phyloP scores from a whole-genome alignment of 1,140 invertebrate genomes.

The Papilio dardanus region DNA sequence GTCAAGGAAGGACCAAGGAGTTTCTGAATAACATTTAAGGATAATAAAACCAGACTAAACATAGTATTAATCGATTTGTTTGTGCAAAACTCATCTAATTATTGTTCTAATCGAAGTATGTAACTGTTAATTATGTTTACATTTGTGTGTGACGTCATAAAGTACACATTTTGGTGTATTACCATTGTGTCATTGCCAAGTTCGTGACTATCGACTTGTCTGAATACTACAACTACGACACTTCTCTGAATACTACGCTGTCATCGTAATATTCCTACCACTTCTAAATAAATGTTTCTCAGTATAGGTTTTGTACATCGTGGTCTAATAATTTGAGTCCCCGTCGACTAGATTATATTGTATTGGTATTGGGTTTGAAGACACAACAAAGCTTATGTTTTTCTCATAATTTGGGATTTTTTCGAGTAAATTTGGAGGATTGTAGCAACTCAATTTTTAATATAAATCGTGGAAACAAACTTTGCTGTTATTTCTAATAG shows the following conservation, averaged over 20 bases:
- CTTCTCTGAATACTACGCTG: background rate
- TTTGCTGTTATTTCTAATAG: too few relatives aligned
- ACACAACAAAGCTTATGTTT: too few relatives aligned
- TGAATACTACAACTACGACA: background rate
- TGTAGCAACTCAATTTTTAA: background rate
- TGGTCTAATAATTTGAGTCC: background rate
- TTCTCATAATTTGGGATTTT: too few relatives aligned
- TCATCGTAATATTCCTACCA: conserved; percentile 2
- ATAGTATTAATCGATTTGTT: background rate
- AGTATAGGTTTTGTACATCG: background rate
- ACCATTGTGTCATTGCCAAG: background rate
- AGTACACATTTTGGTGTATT: background rate
- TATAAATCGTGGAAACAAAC: background rate
- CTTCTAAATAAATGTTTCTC: background rate
- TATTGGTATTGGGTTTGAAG: too few relatives aligned
- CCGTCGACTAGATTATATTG: too few relatives aligned
- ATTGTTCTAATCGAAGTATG: background rate
- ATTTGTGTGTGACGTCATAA: background rate
- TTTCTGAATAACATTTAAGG: background rate
- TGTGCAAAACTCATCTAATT: background rate
- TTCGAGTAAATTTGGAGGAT: too few relatives aligned
- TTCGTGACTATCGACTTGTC: background rate
- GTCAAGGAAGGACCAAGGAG: background rate
- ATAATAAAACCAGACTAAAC: background rate
- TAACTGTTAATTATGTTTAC: background rate